Percentiles rank a stretch among this genome's conserved stretches.
These are phyloP conservation scores for Megaceryle maxima DNA, from an alignment of 2,113 vertebrate species.

Conservation along the genomic window DNA sequence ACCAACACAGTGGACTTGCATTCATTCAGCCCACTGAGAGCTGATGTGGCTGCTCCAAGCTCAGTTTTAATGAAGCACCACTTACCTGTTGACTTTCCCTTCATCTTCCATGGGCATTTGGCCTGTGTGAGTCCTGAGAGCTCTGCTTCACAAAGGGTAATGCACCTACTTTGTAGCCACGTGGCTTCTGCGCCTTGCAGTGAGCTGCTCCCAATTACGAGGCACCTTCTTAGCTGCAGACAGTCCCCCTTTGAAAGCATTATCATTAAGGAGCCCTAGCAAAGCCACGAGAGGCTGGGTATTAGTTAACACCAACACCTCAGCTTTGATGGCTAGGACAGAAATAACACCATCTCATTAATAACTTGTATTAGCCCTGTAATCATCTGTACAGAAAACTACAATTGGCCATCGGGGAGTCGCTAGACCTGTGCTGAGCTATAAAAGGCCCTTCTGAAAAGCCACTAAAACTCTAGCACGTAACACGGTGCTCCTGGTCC, in stretches of 20 bases:
- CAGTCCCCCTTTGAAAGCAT: neutral
- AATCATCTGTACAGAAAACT: neutral
- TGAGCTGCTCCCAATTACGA: neutral
- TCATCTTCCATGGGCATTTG: neutral
- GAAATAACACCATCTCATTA: constrained; percentile 1
- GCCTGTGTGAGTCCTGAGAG: fast-evolving
- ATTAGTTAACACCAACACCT: neutral
- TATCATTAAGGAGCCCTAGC: neutral
- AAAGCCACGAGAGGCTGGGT: neutral
- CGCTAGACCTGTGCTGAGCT: neutral
- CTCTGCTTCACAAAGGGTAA: neutral
- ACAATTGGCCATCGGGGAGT: neutral
- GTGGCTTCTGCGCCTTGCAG: neutral
- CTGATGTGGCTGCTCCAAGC: neutral
- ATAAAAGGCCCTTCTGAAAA: neutral
- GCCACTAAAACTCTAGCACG: neutral
- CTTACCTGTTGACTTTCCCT: neutral
- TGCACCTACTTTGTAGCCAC: neutral
- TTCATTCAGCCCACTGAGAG: neutral
- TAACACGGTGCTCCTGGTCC: neutral
- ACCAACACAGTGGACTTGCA: fast-evolving
- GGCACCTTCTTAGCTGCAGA: neutral
- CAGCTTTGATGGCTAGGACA: neutral
- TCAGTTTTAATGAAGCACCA: neutral
- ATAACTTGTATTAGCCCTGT: neutral